phyloP scores from a whole-genome alignment of 2,888 invertebrate species.

The Apodemia mormo region DNA sequence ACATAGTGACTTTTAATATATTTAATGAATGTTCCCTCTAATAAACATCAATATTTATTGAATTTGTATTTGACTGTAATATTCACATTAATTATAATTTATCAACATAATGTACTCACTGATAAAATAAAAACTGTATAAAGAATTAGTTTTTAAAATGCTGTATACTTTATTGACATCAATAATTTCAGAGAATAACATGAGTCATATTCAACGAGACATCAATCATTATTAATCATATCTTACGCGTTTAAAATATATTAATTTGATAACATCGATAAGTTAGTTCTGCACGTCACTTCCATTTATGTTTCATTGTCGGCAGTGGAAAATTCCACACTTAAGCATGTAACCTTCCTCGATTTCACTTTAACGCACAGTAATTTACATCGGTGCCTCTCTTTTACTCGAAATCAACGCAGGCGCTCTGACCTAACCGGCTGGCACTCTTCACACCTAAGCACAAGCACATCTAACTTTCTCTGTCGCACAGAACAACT shows the following conservation, averaged over 20 bases:
- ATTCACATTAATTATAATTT: too few species aligned
- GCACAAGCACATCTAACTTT: slow-evolving; percentile 48
- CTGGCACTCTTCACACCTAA: slow-evolving; percentile 57
- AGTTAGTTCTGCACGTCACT: slow-evolving; percentile 45
- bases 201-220: neutral
- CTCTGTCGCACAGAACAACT: slow-evolving; percentile 62
- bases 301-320: slow-evolving; percentile 78
- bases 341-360: slow-evolving; percentile 75
- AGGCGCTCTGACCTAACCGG: slow-evolving; percentile 74
- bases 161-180: too few species aligned
- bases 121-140: too few species aligned
- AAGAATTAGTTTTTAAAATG: too few species aligned
- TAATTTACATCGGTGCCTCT: slow-evolving; percentile 53
- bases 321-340: slow-evolving; percentile 80
- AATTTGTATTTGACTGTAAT: too few species aligned
- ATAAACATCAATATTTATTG: too few species aligned
- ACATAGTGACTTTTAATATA: too few species aligned
- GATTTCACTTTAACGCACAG: slow-evolving; percentile 52
- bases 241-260: neutral
- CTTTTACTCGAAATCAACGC: slow-evolving; percentile 65
- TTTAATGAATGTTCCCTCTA: too few species aligned
- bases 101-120: too few species aligned
- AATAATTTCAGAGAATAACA: neutral
- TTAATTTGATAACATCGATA: slow-evolving; percentile 34
- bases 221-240: neutral